Conservation (phyloP, 2,888 invertebrate genomes). For the Allolobophora icterica region DNA sequence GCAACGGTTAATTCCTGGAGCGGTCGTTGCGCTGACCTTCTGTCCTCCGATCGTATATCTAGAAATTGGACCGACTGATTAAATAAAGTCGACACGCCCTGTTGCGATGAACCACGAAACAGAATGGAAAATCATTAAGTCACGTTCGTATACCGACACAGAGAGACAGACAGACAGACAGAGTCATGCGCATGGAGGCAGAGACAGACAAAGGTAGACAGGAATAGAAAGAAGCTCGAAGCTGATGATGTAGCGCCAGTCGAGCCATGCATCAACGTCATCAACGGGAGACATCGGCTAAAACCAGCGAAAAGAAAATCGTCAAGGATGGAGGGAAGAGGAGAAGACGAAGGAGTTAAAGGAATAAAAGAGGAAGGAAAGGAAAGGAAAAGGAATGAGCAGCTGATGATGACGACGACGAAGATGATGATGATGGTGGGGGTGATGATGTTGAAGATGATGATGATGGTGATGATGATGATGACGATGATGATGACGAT, state of each 20-base stretch:
- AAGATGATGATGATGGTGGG: conserved; percentile 38
- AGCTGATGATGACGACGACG: neutral
- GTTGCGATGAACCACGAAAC: conserved; percentile 17
- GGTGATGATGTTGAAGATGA: conserved; percentile 42
- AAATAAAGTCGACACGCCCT: conserved; percentile 17
- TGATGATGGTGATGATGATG: conserved; percentile 43
- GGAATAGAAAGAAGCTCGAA: neutral
- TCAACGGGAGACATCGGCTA: neutral
- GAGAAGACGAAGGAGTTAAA: too few relatives aligned
- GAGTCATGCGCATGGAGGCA: too few relatives aligned
- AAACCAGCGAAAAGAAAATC: neutral
- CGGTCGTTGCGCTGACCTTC: neutral
- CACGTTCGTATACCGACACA: neutral
- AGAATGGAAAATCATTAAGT: neutral
- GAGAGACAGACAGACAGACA: too few relatives aligned
- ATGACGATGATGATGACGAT: conserved; percentile 31
- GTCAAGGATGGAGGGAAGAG: neutral
- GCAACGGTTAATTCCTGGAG: neutral
- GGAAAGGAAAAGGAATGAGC: neutral
- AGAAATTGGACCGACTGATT: neutral
- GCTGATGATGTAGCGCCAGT: neutral
- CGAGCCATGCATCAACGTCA: neutral
- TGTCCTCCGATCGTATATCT: conserved; percentile 5
- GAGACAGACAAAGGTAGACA: neutral
- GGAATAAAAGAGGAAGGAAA: neutral